Evolutionary conservation across 1,140 invertebrate species (phyloP), one percentile per base, ranked within the genome.

Genomic region (Phenacoccus solenopsis): DNA sequence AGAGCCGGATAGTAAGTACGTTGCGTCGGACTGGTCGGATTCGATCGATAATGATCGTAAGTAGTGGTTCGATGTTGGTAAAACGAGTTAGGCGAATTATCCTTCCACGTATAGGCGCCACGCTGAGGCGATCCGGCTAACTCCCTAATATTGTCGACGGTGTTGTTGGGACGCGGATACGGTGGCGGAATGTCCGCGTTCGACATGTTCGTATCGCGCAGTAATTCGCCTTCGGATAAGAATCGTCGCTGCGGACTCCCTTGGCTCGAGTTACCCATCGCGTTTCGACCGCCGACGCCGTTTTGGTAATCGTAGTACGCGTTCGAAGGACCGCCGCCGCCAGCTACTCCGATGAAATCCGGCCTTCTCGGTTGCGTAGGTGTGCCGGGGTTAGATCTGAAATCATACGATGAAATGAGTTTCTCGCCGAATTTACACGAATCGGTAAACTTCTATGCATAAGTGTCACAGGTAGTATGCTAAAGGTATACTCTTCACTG

Each of bases 331-430:
- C 68, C 70, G 75, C 78, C 28, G 78, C 77, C 32, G 75, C 75
- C 69, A 80, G 83, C 79, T 68, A 90, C 88, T 70, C 89, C 87
- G 76, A 92, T 91, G 80, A 92, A 93, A 78, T 92, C 90, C 9
- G 90, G 90, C 70, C 90, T 84, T 76, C 89, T 84, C 64, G 88
- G 86, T 82, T 91, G 89, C 72, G 90, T 93, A 73, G 91, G 91
- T 72, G 90, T 93, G 75, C 90, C 90, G 70, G 90, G 91, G 80
- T 93, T 93, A 68, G 90, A 93, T 84, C 90, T 92, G 84, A 76
- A 80, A 78, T 30, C 67, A 38, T 69, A 72, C 24, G n/a, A n/a
- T n/a, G n/a, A n/a, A n/a, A n/a, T n/a, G n/a, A n/a, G n/a, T n/a
- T n/a, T n/a, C n/a, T n/a, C n/a, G n/a, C n/a, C n/a, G n/a, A n/a